Evolutionary conservation across 2,113 vertebrate genomes (phyloP).

Genomic region (Brachyistius frenatus): DNA sequence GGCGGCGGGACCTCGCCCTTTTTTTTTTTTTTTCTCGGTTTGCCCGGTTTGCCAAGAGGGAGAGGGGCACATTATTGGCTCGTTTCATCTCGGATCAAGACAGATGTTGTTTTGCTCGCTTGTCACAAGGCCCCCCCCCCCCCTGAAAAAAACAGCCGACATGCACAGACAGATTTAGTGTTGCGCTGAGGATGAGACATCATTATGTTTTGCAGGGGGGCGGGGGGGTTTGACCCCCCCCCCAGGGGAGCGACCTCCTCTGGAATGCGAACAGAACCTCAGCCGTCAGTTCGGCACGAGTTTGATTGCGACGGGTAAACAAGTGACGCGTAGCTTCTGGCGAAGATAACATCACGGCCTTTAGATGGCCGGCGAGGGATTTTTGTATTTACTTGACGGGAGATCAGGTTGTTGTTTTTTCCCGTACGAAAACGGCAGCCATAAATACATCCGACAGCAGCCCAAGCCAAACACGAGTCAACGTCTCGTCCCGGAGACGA

Average conservation of each 20-base stretch:
- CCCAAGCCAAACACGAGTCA: conserved; percentile 42
- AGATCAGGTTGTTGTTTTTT: conserved; percentile 52
- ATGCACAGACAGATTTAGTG: conserved; percentile 60
- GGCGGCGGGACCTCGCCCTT: conserved; percentile 43
- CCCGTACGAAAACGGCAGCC: conserved; percentile 21
- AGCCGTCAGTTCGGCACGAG: background rate
- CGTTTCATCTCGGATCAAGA: conserved; percentile 70
- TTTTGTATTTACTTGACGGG: background rate
- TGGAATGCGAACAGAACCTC: conserved; percentile 32
- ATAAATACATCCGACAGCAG: conserved; percentile 45
- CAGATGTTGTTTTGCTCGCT: conserved; percentile 71
- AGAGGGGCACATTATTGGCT: conserved; percentile 52
- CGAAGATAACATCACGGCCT: conserved; percentile 19
- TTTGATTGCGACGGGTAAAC: conserved; percentile 37
- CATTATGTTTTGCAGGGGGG: conserved; percentile 6
- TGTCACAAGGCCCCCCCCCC: conserved; percentile 57
- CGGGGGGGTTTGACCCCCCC: background rate
- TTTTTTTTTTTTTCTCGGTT: conserved; percentile 19
- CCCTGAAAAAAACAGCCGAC: conserved; percentile 38
- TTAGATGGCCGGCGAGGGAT: background rate
- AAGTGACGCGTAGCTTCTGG: conserved; percentile 21
- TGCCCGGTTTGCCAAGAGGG: conserved; percentile 48
- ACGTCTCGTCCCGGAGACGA: conserved; percentile 34
- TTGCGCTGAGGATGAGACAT: conserved; percentile 39
- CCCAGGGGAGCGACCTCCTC: background rate